Conservation (phyloP, 2,113 vertebrate species). For the Aegypius monachus region DNA sequence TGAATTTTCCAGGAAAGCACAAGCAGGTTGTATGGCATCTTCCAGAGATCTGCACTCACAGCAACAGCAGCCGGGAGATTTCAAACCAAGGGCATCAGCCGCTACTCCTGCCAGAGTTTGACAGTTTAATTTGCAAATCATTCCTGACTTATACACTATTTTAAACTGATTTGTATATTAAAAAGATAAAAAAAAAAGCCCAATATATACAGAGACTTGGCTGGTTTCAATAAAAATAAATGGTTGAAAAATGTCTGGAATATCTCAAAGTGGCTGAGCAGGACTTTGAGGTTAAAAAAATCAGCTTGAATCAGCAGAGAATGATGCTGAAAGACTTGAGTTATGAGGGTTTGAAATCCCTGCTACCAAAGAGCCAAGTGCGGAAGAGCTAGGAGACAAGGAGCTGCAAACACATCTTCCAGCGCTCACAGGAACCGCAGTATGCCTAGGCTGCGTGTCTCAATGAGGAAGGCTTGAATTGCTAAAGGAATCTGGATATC, state of each 20-base stretch:
- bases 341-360: constrained; percentile 24
- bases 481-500: background rate
- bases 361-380: constrained; percentile 19
- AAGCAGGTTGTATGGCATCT: background rate
- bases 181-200: background rate
- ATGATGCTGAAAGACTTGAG: constrained; percentile 32
- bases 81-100: background rate
- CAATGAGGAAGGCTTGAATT: background rate
- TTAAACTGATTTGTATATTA: constrained; percentile 59
- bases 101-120: background rate
- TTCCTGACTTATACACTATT: constrained; percentile 58
- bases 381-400: background rate
- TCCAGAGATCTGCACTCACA: background rate
- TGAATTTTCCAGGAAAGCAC: background rate
- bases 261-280: constrained; percentile 16
- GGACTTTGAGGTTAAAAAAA: constrained; percentile 32
- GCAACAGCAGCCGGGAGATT: background rate
- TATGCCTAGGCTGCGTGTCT: background rate
- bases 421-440: background rate
- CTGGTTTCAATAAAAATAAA: constrained; percentile 60
- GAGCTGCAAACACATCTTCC: background rate
- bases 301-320: constrained; percentile 45
- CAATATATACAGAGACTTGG: constrained; percentile 58
- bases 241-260: constrained; percentile 61
- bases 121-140: constrained; percentile 65